These are phyloP conservation scores for Heliornis fulica DNA, from an alignment of 2,113 vertebrate species.

Conservation along the genomic window DNA sequence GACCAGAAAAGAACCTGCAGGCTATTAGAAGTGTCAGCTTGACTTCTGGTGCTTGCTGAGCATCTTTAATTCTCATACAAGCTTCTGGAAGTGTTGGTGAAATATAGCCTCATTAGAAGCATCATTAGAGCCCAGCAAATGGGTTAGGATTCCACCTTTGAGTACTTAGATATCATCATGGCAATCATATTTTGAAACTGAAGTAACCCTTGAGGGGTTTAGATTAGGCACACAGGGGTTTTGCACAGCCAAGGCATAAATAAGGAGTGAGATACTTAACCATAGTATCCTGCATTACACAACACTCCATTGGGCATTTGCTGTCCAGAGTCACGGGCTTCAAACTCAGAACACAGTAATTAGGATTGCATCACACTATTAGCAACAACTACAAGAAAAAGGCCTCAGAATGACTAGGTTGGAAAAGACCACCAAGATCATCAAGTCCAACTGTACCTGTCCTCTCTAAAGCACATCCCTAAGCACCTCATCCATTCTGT, in stretches of 20 bases:
- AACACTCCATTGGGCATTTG: neutral
- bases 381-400: neutral
- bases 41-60: neutral
- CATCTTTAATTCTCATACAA: neutral
- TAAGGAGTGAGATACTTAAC: neutral
- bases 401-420: too few species aligned
- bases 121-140: neutral
- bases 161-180: neutral
- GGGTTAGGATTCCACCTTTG: neutral
- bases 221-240: neutral
- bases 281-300: neutral
- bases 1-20: neutral
- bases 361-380: neutral
- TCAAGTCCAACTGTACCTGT: too few species aligned
- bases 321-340: neutral
- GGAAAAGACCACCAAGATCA: too few species aligned
- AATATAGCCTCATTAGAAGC: neutral
- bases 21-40: neutral
- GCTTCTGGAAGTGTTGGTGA: neutral
- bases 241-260: neutral
- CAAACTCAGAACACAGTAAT: neutral
- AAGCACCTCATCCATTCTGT: too few species aligned
- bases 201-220: neutral
- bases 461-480: too few species aligned
- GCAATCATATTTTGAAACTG: neutral